Conservation (phyloP, 92 coral and sea anemone genomes). For the Micromussa lordhowensis region DNA sequence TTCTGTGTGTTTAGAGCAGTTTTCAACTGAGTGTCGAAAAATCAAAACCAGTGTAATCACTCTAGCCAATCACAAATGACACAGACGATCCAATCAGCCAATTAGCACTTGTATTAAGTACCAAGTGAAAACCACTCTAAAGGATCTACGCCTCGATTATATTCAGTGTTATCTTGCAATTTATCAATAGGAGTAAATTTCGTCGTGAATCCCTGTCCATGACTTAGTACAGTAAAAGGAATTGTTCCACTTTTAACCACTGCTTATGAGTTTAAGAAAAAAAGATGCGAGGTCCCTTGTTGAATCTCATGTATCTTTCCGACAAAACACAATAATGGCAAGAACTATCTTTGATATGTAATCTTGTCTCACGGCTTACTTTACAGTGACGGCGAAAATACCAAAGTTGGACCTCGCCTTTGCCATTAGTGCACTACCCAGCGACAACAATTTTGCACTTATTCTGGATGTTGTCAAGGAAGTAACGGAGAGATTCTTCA, state of each 20-base stretch:
- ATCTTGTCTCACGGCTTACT: not conserved
- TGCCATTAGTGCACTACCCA: conserved; percentile 74
- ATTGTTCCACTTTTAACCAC: not conserved
- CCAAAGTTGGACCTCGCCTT: conserved; percentile 83
- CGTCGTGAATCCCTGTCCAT: not conserved
- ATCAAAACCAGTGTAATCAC: too few species aligned
- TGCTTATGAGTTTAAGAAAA: not conserved
- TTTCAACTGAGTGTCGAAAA: too few species aligned
- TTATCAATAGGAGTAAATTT: not conserved
- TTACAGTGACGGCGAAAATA: conserved; percentile 70
- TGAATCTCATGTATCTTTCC: not conserved
- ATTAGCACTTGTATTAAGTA: too few species aligned
- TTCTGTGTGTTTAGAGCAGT: not conserved
- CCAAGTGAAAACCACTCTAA: too few species aligned
- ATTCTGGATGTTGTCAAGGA: conserved; percentile 77
- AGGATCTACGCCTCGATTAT: not conserved
- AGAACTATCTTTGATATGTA: not conserved
- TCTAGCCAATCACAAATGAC: too few species aligned
- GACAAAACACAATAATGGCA: not conserved
- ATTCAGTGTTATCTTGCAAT: too few species aligned
- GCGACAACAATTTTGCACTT: conserved; percentile 59
- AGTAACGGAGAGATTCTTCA: conserved; percentile 73
- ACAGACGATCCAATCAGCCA: too few species aligned
- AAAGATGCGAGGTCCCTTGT: not conserved
- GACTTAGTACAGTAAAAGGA: not conserved